Base-by-base conservation (phyloP, 1,140 invertebrate genomes). In the Zaprionus ghesquierei region DNA sequence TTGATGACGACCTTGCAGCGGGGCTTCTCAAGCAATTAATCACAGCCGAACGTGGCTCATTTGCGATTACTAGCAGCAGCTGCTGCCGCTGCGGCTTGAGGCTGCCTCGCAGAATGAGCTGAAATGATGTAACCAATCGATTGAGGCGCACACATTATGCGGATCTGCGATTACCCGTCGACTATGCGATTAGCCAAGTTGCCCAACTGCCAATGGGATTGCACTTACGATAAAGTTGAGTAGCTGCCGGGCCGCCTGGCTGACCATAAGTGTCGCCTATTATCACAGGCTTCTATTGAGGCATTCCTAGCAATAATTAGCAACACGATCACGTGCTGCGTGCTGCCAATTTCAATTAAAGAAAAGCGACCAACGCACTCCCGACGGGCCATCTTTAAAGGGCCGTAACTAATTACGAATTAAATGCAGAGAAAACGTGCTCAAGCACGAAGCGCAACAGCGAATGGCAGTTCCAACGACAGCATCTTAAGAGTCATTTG, bases 391-490 rank as follows among this genome's bases (percentile, higher is more conserved):
- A 54, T 41, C 54, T 66, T 89, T 71, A 77, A 79, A 71, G 64
- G 55, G 79, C 69, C 79, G 84, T 87, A 79, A 87, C 84, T 87
- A 87, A 87, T 87, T 87, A 89, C 63, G 76, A 80, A 87, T 87
- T 77, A 87, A 87, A 89, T 80, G 84, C 84, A 77, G 79, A 77
- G 69, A 75, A 69, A 84, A 87, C 84, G 84, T 87, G 85, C 74
- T 84, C 69, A 72, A 79, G 29, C 25, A 20, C 66, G 64, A 38
- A 5, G 29, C 29, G 10, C 9, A 3, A 10, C 9, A 1, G 29
- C 10, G 29, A 31, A 3, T 33, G 59, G 27, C 44, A 20, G 31
- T 4, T 4, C 12, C 13, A 33, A 20, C 25, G 38, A 25, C 27
- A 31, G 55, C 38, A 61, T 70, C 76, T 70, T 68, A n/a, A 64